phyloP scores from a whole-genome alignment of 1,140 invertebrate species.

The Oncopodura yosiiana region DNA sequence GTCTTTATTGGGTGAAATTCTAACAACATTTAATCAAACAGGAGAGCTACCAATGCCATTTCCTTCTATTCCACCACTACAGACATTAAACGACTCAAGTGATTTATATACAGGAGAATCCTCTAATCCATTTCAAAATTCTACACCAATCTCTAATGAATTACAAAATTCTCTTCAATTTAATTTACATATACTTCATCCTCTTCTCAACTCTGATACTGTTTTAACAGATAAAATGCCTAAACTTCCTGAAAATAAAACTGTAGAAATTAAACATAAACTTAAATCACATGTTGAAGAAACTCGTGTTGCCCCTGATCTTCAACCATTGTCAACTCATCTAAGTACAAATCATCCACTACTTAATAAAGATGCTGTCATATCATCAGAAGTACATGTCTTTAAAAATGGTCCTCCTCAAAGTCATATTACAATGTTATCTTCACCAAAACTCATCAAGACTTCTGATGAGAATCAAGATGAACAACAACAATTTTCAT shows the following conservation, averaged over 20 bases:
- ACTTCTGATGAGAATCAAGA: no score
- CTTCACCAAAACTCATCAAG: neutral
- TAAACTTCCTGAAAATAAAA: slow-evolving; percentile 32
- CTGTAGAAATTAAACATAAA: slow-evolving; percentile 14
- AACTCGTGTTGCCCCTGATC: slow-evolving; percentile 18
- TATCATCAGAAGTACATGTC: slow-evolving; percentile 11
- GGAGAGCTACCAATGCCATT: no score
- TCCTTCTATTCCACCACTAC: no score
- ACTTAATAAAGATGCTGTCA: slow-evolving; percentile 21
- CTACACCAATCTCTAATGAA: slow-evolving; percentile 27
- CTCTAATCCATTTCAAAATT: slow-evolving; percentile 29
- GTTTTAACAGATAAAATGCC: slow-evolving; percentile 10
- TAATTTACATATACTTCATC: slow-evolving; percentile 26
- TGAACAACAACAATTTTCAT: no score
- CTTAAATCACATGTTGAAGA: slow-evolving; percentile 3
- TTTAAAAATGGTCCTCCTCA: slow-evolving; percentile 11
- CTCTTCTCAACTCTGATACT: slow-evolving; percentile 26
- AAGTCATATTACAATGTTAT: neutral
- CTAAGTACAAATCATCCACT: slow-evolving; percentile 24
- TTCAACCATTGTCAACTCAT: slow-evolving; percentile 7
- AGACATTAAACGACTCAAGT: no score
- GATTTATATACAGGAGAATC: slow-evolving; percentile 7
- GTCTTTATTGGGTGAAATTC: no score
- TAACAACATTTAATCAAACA: no score
- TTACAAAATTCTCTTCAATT: slow-evolving; percentile 16